phyloP scores from a whole-genome alignment of 1,140 invertebrate species.

The Zaprionus inermis region DNA sequence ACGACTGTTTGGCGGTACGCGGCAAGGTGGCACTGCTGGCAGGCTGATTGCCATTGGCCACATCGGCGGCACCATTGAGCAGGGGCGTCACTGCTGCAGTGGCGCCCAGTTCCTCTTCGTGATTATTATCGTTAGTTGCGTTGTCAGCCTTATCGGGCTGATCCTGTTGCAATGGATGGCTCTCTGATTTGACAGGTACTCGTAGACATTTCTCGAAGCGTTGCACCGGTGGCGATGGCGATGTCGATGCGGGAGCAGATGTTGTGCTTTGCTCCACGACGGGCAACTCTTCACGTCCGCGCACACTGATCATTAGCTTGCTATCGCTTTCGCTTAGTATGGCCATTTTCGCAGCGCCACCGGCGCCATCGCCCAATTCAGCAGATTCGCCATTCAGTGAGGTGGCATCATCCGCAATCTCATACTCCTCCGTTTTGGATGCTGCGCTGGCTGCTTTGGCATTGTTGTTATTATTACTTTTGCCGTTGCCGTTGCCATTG shows the following conservation, averaged over 20 bases:
- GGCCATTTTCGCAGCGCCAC: slow-evolving; percentile 74
- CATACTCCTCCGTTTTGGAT: slow-evolving; percentile 84
- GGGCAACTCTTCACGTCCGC: slow-evolving; percentile 89
- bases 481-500: slow-evolving; percentile 31
- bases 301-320: slow-evolving; percentile 86
- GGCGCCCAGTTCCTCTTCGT: slow-evolving; percentile 15
- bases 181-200: slow-evolving; percentile 73
- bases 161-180: slow-evolving; percentile 72
- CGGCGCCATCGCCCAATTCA: slow-evolving; percentile 41
- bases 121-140: slow-evolving; percentile 57
- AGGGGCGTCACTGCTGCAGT: slow-evolving; percentile 45
- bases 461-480: slow-evolving; percentile 27
- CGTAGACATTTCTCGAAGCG: slow-evolving; percentile 70
- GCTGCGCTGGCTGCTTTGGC: slow-evolving; percentile 12
- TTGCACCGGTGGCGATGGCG: slow-evolving; percentile 22
- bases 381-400: slow-evolving; percentile 82
- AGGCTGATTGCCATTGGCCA: slow-evolving; percentile 84
- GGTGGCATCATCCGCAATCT: slow-evolving; percentile 86
- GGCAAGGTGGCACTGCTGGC: slow-evolving; percentile 66
- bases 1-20: slow-evolving; percentile 68
- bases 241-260: slow-evolving; percentile 7
- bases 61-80: slow-evolving; percentile 51
- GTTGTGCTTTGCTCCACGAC: slow-evolving; percentile 73
- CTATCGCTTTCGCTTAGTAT: slow-evolving; percentile 83
- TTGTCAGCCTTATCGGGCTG: slow-evolving; percentile 23